A percentile compares a stretch with the other conserved stretches of the same genome.
Evolutionary conservation across 2,797 vertebrate species (phyloP).

Genomic region (Chaunax sp.): DNA sequence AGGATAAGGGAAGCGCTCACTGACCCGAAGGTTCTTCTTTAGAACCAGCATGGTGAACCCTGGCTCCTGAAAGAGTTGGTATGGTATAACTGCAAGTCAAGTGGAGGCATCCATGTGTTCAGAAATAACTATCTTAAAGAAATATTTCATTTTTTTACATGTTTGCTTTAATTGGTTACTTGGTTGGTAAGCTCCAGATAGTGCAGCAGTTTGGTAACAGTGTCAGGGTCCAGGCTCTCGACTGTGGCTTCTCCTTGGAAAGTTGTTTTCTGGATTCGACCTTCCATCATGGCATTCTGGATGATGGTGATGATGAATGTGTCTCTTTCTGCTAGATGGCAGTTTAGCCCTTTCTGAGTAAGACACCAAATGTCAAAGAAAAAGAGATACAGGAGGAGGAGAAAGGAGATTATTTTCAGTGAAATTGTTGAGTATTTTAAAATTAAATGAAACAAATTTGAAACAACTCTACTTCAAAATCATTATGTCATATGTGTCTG

Average conservation of each 20-base stretch:
- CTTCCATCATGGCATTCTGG: slow-evolving; percentile 88
- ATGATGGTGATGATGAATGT: slow-evolving; percentile 85
- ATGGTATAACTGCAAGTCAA: background rate
- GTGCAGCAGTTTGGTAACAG: slow-evolving; percentile 81
- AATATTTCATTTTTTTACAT: too few species aligned
- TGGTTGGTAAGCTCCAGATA: slow-evolving; percentile 77
- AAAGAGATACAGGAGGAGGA: background rate
- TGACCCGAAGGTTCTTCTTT: slow-evolving; percentile 83
- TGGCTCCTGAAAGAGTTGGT: slow-evolving; percentile 67
- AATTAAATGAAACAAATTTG: background rate
- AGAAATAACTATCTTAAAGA: too few species aligned
- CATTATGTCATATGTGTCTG: too few species aligned
- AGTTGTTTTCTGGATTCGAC: slow-evolving; percentile 80
- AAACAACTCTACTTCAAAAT: background rate
- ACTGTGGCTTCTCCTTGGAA: slow-evolving; percentile 76
- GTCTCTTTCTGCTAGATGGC: slow-evolving; percentile 84
- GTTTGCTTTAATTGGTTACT: slow-evolving; percentile 41
- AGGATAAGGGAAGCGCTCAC: slow-evolving; percentile 83
- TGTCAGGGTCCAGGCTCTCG: slow-evolving; percentile 81
- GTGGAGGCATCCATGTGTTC: background rate
- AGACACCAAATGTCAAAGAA: background rate
- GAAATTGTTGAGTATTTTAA: background rate
- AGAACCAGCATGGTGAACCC: slow-evolving; percentile 84
- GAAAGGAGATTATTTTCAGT: background rate
- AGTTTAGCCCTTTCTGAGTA: slow-evolving; percentile 77